Evolutionary conservation across 2,113 vertebrate genomes (phyloP), one percentile per base, ranked within the genome.

Genomic region (Eulemur rufifrons): DNA sequence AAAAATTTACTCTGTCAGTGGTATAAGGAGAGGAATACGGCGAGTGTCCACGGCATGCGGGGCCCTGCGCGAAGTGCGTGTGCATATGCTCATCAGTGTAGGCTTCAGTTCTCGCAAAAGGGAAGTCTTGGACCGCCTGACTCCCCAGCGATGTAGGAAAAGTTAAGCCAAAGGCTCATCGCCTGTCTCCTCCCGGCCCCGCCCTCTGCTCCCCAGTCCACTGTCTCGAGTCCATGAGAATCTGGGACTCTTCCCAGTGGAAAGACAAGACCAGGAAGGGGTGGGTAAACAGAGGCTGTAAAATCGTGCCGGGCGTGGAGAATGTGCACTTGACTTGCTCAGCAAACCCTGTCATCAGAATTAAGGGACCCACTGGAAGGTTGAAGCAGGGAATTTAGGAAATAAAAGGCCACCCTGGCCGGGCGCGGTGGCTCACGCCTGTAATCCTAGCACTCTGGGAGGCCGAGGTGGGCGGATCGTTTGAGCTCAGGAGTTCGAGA

Each of bases 11-110:
- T 76, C 73, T 47, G 10, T 80, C 82, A 42, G 27, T 5, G 1
- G 42, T 10, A 2, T 1, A 15, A 37, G 47, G 66, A 18, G 45
- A 87, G 17, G 77, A 88, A 29, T 13, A 52, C 2, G 59, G 37
- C 52, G 20, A 21, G 59, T 0, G 0, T 54, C 32, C 25, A 5
- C 6, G 10, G 11, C 8, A 0, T 0, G 9, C 27, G 17, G 3
- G 87, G 85, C 39, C 76, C 64, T 6, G 34, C 29, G 68, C 82
- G 42, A 10, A 45, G 77, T 1, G 25, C 5, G 1, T 37, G 39
- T 15, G 9, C 20, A 3, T 2, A 2, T 3, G 21, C 20, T 34
- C 54, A 1, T 89, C 47, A 4, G 11, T 20, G 32, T 17, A 45
- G 25, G n/a, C 52, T 69, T 37, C 13, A 4, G 34, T 39, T 59